phyloP scores from a whole-genome alignment of 1,140 invertebrate species.

The Zophobas morio region DNA sequence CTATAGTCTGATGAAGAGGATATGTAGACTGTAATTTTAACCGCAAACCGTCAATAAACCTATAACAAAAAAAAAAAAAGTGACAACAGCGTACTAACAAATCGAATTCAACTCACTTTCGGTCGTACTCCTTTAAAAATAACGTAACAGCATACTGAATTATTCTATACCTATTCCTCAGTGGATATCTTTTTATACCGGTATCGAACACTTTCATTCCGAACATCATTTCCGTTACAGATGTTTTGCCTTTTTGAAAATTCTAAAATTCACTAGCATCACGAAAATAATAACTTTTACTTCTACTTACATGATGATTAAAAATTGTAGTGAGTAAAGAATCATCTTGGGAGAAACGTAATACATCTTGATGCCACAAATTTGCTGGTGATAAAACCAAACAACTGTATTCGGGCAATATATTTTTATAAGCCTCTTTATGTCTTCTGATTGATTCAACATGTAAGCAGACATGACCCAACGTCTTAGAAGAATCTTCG shows the following conservation, averaged over 20 bases:
- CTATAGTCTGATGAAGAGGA: conserved; percentile 76
- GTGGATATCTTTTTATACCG: conserved; percentile 89
- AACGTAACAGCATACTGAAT: conserved; percentile 93
- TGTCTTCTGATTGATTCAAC: conserved; percentile 82
- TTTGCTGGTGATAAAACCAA: conserved; percentile 94
- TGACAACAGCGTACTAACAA: neutral
- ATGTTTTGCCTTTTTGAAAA: conserved; percentile 84
- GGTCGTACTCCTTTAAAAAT: conserved; percentile 85
- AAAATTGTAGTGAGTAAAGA: conserved; percentile 87
- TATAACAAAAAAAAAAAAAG: conserved; percentile 68
- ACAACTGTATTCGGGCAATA: conserved; percentile 93
- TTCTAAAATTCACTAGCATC: conserved; percentile 69
- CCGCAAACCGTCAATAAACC: conserved; percentile 83
- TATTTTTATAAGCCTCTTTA: conserved; percentile 70
- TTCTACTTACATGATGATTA: conserved; percentile 80
- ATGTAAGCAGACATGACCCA: conserved; percentile 89
- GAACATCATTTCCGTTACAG: conserved; percentile 91
- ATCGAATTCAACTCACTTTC: conserved; percentile 72
- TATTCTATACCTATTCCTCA: conserved; percentile 85
- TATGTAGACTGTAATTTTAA: conserved; percentile 80
- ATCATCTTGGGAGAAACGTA: conserved; percentile 82
- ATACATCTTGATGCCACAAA: conserved; percentile 89
- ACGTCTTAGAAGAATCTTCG: conserved; percentile 78
- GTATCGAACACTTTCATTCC: conserved; percentile 92
- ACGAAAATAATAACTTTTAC: conserved; percentile 2